These are phyloP conservation scores for Metopolophium dirhodum DNA, from an alignment of 1,140 invertebrate genomes.

Conservation along the genomic window DNA sequence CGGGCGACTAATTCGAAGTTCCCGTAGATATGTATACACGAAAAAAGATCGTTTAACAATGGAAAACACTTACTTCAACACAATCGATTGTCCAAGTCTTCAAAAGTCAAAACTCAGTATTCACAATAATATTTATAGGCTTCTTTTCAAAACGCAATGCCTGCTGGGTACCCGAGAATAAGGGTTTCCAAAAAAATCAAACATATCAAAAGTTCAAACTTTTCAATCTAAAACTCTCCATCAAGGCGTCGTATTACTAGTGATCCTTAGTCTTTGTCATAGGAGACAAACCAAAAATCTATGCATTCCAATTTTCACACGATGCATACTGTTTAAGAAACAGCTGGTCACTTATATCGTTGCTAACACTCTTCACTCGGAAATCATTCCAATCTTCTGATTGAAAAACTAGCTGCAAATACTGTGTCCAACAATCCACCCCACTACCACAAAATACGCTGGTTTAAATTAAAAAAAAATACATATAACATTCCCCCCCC, in stretches of 20 bases:
- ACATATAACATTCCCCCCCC: not conserved
- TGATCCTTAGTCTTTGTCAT: not conserved
- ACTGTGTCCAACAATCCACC: not conserved
- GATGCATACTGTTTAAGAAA: not conserved
- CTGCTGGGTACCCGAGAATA: not conserved
- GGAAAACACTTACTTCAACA: not conserved
- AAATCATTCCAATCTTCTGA: not conserved
- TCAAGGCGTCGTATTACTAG: not conserved
- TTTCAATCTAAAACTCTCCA: not conserved
- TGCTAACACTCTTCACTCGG: not conserved
- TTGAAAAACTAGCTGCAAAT: not conserved
- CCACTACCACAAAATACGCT: not conserved
- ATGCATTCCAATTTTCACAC: not conserved
- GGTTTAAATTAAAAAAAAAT: not conserved
- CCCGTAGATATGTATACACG: not conserved
- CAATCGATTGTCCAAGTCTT: not conserved
- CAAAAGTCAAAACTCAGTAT: not conserved
- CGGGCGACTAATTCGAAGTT: not conserved
- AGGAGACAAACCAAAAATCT: not conserved
- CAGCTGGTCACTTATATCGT: not conserved
- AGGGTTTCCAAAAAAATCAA: not conserved
- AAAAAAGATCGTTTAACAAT: not conserved
- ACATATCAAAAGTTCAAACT: not conserved
- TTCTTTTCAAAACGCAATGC: not conserved
- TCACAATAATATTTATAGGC: not conserved